Evolutionary conservation across 2,797 vertebrate genomes (phyloP).

Genomic region (Enteromius fasciolatus): DNA sequence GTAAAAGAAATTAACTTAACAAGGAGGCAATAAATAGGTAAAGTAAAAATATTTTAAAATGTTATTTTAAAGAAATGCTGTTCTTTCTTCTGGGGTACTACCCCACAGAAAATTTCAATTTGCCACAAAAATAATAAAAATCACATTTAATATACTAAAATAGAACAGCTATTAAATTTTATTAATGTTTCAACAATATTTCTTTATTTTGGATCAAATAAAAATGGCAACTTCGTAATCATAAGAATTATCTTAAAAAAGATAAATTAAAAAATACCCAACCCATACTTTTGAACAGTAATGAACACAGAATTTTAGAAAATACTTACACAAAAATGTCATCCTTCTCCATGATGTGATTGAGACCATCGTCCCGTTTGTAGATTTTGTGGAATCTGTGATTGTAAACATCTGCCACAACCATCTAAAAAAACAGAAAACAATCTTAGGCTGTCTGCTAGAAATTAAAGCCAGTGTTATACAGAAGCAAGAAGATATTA

Average conservation of each 20-base stretch:
- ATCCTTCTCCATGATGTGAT: slow-evolving; percentile 94
- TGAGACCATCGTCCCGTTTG: slow-evolving; percentile 91
- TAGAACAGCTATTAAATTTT: neutral
- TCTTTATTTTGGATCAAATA: neutral
- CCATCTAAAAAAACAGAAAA: slow-evolving; percentile 82
- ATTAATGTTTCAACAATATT: neutral
- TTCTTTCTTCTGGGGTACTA: neutral
- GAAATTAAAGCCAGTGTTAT: slow-evolving; percentile 4
- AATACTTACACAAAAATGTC: slow-evolving; percentile 94
- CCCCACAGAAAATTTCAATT: neutral
- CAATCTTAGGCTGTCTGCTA: neutral
- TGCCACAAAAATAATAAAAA: neutral
- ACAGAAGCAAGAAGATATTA: slow-evolving; percentile 32
- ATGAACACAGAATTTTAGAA: slow-evolving; percentile 30
- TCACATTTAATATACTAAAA: neutral
- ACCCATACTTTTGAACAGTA: neutral
- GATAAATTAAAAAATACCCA: neutral
- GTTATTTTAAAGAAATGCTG: neutral
- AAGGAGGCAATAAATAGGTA: neutral
- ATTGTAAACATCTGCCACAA: slow-evolving; percentile 97
- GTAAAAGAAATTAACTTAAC: neutral
- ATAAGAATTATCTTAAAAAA: neutral
- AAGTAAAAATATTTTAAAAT: neutral
- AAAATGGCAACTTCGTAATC: neutral
- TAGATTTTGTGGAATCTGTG: slow-evolving; percentile 98